These are phyloP conservation scores for Ariopsis seemanni DNA, from an alignment of 2,113 vertebrate species.

Conservation along the genomic window DNA sequence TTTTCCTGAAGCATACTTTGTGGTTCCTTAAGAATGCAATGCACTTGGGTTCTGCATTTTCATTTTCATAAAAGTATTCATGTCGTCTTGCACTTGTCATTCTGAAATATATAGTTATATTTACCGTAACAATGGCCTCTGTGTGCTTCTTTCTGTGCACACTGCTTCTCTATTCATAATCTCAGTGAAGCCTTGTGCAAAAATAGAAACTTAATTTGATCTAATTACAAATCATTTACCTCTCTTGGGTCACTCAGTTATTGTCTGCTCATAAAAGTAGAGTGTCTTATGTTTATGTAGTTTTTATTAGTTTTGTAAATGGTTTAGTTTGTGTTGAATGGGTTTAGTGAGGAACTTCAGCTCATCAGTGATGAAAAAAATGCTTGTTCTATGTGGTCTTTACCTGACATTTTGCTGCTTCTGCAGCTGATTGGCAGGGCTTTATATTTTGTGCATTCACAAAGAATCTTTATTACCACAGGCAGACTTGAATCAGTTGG, in stretches of 20 bases:
- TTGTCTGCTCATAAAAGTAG: neutral
- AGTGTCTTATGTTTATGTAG: neutral
- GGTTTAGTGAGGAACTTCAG: no score
- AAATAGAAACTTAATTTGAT: neutral
- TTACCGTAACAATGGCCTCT: neutral
- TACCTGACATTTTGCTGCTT: neutral
- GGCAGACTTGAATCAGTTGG: neutral
- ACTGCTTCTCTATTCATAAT: neutral
- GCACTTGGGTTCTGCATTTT: neutral
- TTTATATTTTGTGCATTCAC: neutral
- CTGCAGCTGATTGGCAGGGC: neutral
- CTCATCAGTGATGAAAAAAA: neutral
- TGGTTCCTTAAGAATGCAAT: neutral
- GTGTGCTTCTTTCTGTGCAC: neutral
- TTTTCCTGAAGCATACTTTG: neutral
- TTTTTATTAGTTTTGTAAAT: neutral
- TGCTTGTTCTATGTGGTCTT: neutral
- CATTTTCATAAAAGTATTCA: conserved; percentile 10
- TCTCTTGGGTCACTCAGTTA: neutral
- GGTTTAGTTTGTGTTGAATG: neutral
- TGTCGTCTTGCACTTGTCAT: neutral
- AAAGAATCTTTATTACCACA: neutral
- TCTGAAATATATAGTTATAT: neutral
- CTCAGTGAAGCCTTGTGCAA: neutral
- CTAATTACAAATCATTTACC: neutral